Evolutionary conservation across 1,140 invertebrate species (phyloP), one percentile per base, ranked within the genome.

Genomic region (Drosophila kikkawai): DNA sequence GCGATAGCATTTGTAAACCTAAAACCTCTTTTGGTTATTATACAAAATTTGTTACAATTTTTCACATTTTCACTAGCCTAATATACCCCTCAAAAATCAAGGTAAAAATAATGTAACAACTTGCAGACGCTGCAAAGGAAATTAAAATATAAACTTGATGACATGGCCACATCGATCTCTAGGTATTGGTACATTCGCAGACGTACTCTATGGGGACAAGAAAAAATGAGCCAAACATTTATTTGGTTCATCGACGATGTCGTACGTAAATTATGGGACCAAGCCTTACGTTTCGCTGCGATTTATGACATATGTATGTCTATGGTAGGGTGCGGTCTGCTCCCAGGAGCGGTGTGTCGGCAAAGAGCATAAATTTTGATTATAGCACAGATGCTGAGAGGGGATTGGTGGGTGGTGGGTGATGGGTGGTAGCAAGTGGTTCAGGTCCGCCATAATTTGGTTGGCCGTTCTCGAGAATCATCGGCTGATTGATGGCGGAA

Each of bases 291-390:
- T n/a, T 50, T 22, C 69, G 47, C 26, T 47, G 60, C 83, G 76
- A 88, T 88, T 87, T 88, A 87, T 87, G 73, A 79, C 83, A 83
- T 80, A 71, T 87, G 83, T 77, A 68, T 87, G 83, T 60, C 83
- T 66, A 57, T 69, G 64, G 77, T 80, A 63, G 61, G 75, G 47
- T 74, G 70, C 36, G 80, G 69, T 79, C 61, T 57, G 45, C 66
- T 73, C 69, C 29, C 66, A 73, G 44, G 29, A 48, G 69, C 70
- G 44, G 67, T 60, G 67, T 73, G 67, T 73, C 69, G 70, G 36
- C 71, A 55, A 75, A 55, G 64, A 83, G 84, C 83, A 88, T 87
- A 87, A 80, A 87, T 88, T 87, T 69, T 88, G 83, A 86, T 86
- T 86, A 86, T 56, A 39, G 64, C 78, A 36, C 80, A 88, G 67